Evolutionary conservation across 2,113 vertebrate species (phyloP), one percentile per base, ranked within the genome.

Genomic region (Petrocephalus zakoni): DNA sequence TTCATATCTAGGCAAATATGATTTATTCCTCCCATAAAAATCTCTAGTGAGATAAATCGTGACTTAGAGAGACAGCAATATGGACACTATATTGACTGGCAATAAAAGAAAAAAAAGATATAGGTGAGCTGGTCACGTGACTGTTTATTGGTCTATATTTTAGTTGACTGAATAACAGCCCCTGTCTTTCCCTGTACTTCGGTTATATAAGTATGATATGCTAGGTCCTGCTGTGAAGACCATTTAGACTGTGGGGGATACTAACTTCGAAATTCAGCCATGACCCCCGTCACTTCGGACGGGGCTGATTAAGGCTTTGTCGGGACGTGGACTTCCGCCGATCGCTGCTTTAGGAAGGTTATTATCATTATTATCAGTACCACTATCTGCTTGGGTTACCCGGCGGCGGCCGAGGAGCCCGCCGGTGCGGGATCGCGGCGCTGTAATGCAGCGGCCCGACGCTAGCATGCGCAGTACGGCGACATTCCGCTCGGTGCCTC

Each of bases 391-490:
- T 55, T 55, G 17, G 9, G 53, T 15, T 55, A 8, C 3, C 11
- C 29, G 19, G 29, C 53, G 51, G 13, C 19, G 10, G 51, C 5
- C 25, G 84, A 53, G 11, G 47, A 52, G 51, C 17, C 49, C 7
- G 49, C 13, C 22, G 19, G 37, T 34, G 22, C 29, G 17, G 19
- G 53, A 61, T 46, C 56, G 2, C 29, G 87, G 37, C 72, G 53
- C 87, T 88, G 90, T 86, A 86, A 68, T 89, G 52, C 87, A 84
- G 87, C 68, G 51, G 85, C 72, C 87, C 88, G 92, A 92, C 90
- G 88, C 89, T 88, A 89, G 92, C 90, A 90, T 91, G 92, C 92
- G 92, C 92, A 91, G 13, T 92, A 84, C 90, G 72, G 88, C 89
- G 88, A 89, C 49, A 61, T 90, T 89, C 86, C 89, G 88, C 87